These are phyloP conservation scores for Drosophila monieri DNA, from an alignment of 2,888 invertebrate genomes.

Conservation along the genomic window DNA sequence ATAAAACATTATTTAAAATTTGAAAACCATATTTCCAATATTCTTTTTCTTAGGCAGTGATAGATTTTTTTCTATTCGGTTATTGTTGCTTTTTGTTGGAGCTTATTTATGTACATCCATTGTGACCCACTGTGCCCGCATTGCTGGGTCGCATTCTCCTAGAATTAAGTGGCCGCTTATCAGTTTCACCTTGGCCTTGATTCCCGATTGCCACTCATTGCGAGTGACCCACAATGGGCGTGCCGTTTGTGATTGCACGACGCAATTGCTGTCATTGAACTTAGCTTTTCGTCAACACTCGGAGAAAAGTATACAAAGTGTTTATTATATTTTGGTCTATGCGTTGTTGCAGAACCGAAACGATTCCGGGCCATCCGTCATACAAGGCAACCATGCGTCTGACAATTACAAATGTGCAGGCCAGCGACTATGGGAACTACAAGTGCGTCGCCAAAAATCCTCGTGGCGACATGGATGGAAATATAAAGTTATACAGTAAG, in stretches of 20 bases:
- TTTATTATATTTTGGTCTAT: conserved; percentile 16
- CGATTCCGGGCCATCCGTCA: conserved; percentile 88
- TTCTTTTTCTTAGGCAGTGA: not conserved
- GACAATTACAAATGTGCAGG: conserved; percentile 91
- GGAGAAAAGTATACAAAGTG: not conserved
- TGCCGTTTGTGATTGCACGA: conserved; percentile 19
- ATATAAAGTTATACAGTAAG: conserved; percentile 95
- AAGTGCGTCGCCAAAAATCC: conserved; percentile 95
- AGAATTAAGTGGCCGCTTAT: conserved; percentile 67
- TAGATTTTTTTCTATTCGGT: not conserved
- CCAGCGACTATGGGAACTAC: conserved; percentile 93
- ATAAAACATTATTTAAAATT: too few species aligned
- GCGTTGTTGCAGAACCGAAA: conserved; percentile 86
- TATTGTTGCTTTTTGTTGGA: not conserved
- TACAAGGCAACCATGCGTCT: conserved; percentile 96
- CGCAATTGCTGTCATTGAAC: conserved; percentile 75
- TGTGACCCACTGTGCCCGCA: conserved; percentile 44
- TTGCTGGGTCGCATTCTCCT: conserved; percentile 64
- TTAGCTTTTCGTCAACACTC: conserved; percentile 32
- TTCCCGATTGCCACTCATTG: conserved; percentile 64
- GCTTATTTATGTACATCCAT: too few species aligned
- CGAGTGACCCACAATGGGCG: conserved; percentile 61
- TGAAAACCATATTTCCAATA: too few species aligned
- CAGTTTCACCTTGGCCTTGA: conserved; percentile 80
- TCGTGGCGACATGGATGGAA: conserved; percentile 94